Conservation (phyloP, 2,797 vertebrate genomes). For the Galago senegalensis region DNA sequence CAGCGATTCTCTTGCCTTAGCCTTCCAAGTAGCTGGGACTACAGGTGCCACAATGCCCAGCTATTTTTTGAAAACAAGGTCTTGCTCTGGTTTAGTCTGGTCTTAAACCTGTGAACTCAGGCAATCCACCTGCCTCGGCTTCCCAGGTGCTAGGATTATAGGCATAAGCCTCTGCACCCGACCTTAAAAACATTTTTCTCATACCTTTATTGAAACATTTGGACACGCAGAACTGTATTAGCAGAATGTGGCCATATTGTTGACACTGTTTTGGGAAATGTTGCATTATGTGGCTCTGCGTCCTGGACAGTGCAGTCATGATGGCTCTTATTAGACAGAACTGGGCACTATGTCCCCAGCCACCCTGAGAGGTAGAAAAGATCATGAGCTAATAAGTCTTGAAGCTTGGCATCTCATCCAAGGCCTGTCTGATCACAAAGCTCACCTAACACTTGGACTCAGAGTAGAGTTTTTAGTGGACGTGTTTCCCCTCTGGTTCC, state of each 20-base stretch:
- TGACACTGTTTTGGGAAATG: neutral
- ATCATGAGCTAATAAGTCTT: neutral
- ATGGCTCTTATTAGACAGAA: neutral
- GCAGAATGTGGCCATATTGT: neutral
- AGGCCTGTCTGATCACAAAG: neutral
- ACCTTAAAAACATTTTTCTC: neutral
- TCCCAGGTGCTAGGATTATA: too few relatives aligned
- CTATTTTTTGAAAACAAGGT: too few relatives aligned
- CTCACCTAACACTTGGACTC: neutral
- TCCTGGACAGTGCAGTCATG: neutral
- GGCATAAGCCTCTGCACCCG: too few relatives aligned
- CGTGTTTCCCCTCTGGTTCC: neutral
- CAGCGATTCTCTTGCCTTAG: too few relatives aligned
- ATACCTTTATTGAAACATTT: neutral
- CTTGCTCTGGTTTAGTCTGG: too few relatives aligned
- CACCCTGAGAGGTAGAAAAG: neutral
- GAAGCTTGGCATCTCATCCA: neutral
- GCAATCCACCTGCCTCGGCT: too few relatives aligned
- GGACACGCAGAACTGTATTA: neutral
- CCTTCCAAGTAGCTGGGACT: too few relatives aligned
- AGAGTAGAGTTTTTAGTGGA: too few relatives aligned
- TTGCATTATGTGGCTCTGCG: fast-evolving
- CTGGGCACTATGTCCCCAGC: neutral
- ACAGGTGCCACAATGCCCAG: too few relatives aligned
- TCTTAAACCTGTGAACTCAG: too few relatives aligned